Conservation (phyloP, 2,113 vertebrate genomes). For the Neomonachus schauinslandi region DNA sequence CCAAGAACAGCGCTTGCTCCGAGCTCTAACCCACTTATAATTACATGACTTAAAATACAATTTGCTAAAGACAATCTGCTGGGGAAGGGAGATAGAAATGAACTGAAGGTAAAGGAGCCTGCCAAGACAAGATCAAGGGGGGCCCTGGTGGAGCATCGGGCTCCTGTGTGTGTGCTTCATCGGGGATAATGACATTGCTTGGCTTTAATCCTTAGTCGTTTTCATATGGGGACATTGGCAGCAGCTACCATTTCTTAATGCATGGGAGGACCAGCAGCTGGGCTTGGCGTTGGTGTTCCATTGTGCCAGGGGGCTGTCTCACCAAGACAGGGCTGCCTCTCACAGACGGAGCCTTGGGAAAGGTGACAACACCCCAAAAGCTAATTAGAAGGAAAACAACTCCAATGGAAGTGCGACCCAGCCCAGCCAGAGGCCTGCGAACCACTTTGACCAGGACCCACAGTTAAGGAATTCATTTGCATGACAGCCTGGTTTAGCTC, state of each 20-base stretch:
- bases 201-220: not conserved
- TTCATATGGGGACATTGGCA: not conserved
- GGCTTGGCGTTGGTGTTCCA: not conserved
- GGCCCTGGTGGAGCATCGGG: not conserved
- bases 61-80: slow-evolving; percentile 10
- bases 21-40: slow-evolving; percentile 13
- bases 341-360: not conserved
- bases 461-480: not conserved
- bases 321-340: not conserved
- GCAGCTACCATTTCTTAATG: not conserved
- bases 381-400: not conserved
- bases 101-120: not conserved
- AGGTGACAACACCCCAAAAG: not conserved
- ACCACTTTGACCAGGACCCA: not conserved
- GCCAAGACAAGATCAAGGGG: not conserved
- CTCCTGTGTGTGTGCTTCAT: not conserved
- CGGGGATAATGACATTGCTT: not conserved
- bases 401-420: not conserved
- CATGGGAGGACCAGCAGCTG: not conserved
- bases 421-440: not conserved
- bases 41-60: not conserved
- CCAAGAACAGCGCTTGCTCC: not conserved
- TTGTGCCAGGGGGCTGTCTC: not conserved
- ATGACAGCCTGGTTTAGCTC: not conserved
- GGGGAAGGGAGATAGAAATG: not conserved